Evolutionary conservation across 1,140 invertebrate species (phyloP).

Genomic region (Dendrolimus kikuchii): DNA sequence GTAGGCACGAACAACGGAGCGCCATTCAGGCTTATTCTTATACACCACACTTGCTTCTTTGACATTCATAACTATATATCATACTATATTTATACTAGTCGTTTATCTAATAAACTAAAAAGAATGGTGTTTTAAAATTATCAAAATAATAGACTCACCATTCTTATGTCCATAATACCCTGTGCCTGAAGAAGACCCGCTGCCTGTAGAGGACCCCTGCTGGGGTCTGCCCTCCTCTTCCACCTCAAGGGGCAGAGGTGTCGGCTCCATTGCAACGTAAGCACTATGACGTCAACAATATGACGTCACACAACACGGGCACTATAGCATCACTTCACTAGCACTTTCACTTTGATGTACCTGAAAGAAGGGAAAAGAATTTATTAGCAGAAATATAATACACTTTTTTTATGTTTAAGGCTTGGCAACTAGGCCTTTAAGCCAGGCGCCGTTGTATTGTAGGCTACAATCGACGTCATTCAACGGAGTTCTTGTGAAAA

Average conservation of each 20-base stretch:
- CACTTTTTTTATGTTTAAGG: too few relatives aligned
- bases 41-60: too few relatives aligned
- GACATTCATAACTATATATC: too few relatives aligned
- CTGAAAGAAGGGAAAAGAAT: constrained; percentile 2
- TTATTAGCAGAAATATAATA: too few relatives aligned
- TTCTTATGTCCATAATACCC: constrained; percentile 60
- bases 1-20: too few relatives aligned
- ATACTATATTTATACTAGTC: too few relatives aligned
- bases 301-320: constrained; percentile 16
- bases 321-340: constrained; percentile 24
- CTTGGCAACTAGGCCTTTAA: too few relatives aligned
- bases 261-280: constrained; percentile 38
- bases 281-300: background rate
- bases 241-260: constrained; percentile 36
- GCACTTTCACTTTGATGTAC: constrained; percentile 24
- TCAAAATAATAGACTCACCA: constrained; percentile 25
- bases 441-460: too few relatives aligned
- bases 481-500: too few relatives aligned
- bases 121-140: background rate
- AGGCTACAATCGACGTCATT: too few relatives aligned
- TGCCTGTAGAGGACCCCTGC: constrained; percentile 51
- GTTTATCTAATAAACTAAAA: too few relatives aligned
- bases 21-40: too few relatives aligned
- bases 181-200: constrained; percentile 55
- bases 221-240: constrained; percentile 52